Percentiles rank a stretch among this genome's conserved stretches.
These are phyloP conservation scores for Calyptomena viridis DNA, from an alignment of 2,113 vertebrate species.

Conservation along the genomic window DNA sequence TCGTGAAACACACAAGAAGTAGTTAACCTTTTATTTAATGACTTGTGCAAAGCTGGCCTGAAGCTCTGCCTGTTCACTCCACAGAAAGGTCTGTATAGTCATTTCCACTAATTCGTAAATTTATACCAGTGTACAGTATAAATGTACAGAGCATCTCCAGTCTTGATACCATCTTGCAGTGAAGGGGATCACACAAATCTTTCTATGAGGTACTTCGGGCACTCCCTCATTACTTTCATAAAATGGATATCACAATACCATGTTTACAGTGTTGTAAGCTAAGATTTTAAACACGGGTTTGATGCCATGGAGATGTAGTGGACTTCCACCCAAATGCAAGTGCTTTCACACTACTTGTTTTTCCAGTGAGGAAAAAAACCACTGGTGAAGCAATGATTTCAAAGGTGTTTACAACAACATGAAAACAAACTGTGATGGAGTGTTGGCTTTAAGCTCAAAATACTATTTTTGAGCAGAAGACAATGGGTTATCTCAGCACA, in stretches of 20 bases:
- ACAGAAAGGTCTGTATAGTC: background rate
- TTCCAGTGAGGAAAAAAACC: background rate
- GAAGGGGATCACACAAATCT: background rate
- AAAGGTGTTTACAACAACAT: background rate
- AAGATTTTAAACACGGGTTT: background rate
- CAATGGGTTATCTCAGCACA: background rate
- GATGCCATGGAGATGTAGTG: background rate
- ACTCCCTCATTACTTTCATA: background rate
- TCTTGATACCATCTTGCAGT: background rate
- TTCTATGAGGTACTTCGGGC: background rate
- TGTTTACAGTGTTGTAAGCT: background rate
- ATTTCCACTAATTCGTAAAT: background rate
- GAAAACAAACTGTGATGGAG: background rate
- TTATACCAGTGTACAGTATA: background rate
- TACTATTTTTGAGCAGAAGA: background rate
- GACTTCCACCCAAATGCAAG: background rate
- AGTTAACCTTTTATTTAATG: conserved; percentile 1
- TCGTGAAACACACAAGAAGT: conserved; percentile 33
- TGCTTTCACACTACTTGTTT: background rate
- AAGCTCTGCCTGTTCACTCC: background rate
- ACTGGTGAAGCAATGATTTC: background rate
- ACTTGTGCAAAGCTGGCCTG: background rate
- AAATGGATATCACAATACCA: background rate
- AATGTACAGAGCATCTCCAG: background rate
- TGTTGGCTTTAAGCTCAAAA: background rate